Conservation (phyloP, 2,888 invertebrate species). For the Thelaira solivaga region DNA sequence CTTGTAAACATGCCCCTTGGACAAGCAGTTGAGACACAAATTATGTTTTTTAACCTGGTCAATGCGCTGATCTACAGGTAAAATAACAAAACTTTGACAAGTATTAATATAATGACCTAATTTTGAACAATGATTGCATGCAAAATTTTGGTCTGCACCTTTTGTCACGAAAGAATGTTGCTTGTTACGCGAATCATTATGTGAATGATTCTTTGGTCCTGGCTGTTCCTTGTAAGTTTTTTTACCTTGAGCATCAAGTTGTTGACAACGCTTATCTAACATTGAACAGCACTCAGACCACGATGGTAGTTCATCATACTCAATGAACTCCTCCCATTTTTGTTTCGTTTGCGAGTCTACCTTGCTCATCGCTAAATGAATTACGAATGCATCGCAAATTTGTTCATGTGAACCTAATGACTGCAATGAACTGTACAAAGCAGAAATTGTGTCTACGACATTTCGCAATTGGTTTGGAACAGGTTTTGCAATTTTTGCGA, state of each 20-base stretch:
- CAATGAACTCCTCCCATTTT: background rate
- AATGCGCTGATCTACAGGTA: background rate
- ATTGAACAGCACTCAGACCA: background rate
- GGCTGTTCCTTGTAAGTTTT: background rate
- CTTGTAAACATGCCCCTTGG: background rate
- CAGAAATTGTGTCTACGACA: constrained; percentile 36
- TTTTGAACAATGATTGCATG: background rate
- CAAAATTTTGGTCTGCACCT: background rate
- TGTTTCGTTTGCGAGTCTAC: background rate
- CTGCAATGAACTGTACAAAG: constrained; percentile 32
- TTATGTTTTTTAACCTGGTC: too few relatives aligned
- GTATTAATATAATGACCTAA: background rate
- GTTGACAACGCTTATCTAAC: background rate
- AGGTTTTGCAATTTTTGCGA: constrained; percentile 2
- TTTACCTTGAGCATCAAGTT: background rate
- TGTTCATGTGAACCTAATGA: constrained; percentile 27
- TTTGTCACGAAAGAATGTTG: background rate
- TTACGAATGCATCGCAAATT: too few relatives aligned
- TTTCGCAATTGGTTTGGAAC: constrained; percentile 5
- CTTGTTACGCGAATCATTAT: background rate
- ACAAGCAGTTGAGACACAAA: background rate
- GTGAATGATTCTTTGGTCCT: background rate
- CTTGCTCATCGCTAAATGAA: constrained; percentile 26
- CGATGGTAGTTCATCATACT: background rate
- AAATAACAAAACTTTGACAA: background rate